phyloP scores from a whole-genome alignment of 92 coral and sea anemone genomes.

The Palythoa grandiflora region DNA sequence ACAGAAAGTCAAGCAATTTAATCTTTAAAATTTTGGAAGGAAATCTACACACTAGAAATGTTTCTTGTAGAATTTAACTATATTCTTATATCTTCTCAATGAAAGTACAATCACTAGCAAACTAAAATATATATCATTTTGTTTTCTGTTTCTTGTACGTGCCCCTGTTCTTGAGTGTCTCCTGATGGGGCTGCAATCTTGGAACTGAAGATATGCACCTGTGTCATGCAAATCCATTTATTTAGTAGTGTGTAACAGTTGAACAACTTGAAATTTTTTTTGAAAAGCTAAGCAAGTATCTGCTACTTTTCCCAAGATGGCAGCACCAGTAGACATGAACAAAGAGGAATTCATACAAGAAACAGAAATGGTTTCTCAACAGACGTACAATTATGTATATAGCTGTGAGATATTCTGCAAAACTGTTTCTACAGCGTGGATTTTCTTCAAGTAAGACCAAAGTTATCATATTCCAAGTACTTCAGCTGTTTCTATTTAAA shows the following conservation, averaged over 20 bases:
- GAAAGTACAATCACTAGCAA: no score
- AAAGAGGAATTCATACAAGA: slow-evolving; percentile 20
- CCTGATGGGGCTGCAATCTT: no score
- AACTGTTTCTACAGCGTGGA: slow-evolving; percentile 25
- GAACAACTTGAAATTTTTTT: slow-evolving; percentile 28
- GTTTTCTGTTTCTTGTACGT: no score
- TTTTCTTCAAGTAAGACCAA: slow-evolving; percentile 41
- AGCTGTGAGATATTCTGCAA: slow-evolving; percentile 26
- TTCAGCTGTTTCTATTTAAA: slow-evolving; percentile 17
- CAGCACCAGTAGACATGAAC: slow-evolving; percentile 30
- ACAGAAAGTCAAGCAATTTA: no score
- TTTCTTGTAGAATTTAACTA: no score
- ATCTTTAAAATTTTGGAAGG: no score
- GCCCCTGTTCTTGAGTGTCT: no score
- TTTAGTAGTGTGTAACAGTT: slow-evolving; percentile 21
- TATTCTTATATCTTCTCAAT: no score
- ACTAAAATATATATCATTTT: no score
- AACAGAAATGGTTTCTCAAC: slow-evolving; percentile 26
- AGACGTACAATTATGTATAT: slow-evolving; percentile 22
- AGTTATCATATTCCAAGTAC: slow-evolving; percentile 39
- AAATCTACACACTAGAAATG: no score
- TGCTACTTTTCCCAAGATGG: slow-evolving; percentile 31
- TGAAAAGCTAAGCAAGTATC: slow-evolving; percentile 25
- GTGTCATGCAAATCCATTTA: slow-evolving; percentile 22
- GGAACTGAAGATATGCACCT: slow-evolving; percentile 17